A percentile compares a stretch with the other conserved stretches of the same genome.
These are phyloP conservation scores for Mugil cephalus DNA, from an alignment of 2,113 vertebrate species.

Conservation along the genomic window DNA sequence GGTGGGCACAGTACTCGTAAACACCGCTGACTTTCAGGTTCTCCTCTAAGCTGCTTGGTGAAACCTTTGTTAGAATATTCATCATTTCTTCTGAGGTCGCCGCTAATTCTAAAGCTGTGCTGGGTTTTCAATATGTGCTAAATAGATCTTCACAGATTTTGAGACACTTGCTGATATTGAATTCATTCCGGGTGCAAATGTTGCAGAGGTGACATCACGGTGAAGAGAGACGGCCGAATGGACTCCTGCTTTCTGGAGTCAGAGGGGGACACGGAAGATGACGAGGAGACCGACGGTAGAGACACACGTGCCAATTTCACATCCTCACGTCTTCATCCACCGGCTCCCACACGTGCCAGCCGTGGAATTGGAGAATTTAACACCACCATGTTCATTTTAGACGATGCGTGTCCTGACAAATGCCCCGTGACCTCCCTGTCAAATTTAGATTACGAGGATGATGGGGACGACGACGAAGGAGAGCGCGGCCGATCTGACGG, in stretches of 20 bases:
- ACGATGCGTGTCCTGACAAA: conserved; percentile 35
- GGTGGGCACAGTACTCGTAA: conserved; percentile 60
- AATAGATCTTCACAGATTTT: conserved; percentile 20
- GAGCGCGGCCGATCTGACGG: conserved; percentile 20
- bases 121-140: conserved; percentile 13
- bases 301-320: conserved; percentile 28
- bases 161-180: conserved; percentile 29
- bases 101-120: conserved; percentile 24
- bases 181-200: conserved; percentile 39
- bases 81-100: conserved; percentile 35
- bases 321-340: conserved; percentile 9
- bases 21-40: neutral
- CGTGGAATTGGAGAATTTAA: conserved; percentile 14
- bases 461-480: conserved; percentile 44
- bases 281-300: conserved; percentile 67
- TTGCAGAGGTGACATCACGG: conserved; percentile 83
- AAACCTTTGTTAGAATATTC: conserved; percentile 54
- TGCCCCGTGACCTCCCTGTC: conserved; percentile 35
- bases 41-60: conserved; percentile 6
- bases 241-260: conserved; percentile 76
- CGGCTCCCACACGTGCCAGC: conserved; percentile 23
- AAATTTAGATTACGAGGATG: conserved; percentile 60
- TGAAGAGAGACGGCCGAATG: conserved; percentile 76
- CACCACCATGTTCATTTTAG: conserved; percentile 36
- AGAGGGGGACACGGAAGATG: conserved; percentile 79